Conservation (phyloP, 37 sponge, comb jelly and placozoan species). For the Spongilla lacustris region DNA sequence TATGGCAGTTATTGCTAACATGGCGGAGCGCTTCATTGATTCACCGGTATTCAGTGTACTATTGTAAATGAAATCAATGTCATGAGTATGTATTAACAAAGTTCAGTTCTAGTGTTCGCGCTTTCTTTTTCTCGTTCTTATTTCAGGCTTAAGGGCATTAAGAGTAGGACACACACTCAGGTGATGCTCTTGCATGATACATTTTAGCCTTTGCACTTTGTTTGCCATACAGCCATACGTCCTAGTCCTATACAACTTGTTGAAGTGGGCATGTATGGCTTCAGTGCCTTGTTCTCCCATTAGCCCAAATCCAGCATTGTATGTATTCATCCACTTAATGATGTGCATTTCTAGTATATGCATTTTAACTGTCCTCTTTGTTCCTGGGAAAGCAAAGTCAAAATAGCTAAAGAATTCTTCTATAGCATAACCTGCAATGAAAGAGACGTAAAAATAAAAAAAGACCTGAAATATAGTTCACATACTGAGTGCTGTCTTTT, state of each 20-base stretch:
- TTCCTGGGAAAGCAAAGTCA: conserved; percentile 5
- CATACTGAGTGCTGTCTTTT: conserved; percentile 13
- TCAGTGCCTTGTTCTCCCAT: conserved; percentile 60
- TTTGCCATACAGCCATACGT: conserved; percentile 2
- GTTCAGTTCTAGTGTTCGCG: too few relatives aligned
- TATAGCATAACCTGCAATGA: conserved; percentile 7
- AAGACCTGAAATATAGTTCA: neutral
- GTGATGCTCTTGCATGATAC: too few relatives aligned
- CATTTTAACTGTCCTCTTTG: conserved; percentile 27
- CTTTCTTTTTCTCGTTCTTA: too few relatives aligned
- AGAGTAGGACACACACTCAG: too few relatives aligned
- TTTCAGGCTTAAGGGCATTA: too few relatives aligned
- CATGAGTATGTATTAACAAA: too few relatives aligned
- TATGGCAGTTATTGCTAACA: too few relatives aligned
- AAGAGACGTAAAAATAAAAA: neutral
- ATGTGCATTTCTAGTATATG: conserved; percentile 50
- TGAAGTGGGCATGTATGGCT: conserved; percentile 34
- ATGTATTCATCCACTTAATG: conserved; percentile 8
- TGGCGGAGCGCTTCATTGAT: too few relatives aligned
- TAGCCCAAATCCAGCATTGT: conserved; percentile 28
- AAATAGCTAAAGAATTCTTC: conserved; percentile 20
- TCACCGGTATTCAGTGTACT: too few relatives aligned
- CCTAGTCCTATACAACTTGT: neutral
- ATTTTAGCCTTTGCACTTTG: too few relatives aligned
- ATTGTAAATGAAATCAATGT: too few relatives aligned